Evolutionary conservation across 35 echinoderm and acorn worm species (phyloP), one percentile per base, ranked within the genome.

Genomic region (Ophiothrix spiculata): DNA sequence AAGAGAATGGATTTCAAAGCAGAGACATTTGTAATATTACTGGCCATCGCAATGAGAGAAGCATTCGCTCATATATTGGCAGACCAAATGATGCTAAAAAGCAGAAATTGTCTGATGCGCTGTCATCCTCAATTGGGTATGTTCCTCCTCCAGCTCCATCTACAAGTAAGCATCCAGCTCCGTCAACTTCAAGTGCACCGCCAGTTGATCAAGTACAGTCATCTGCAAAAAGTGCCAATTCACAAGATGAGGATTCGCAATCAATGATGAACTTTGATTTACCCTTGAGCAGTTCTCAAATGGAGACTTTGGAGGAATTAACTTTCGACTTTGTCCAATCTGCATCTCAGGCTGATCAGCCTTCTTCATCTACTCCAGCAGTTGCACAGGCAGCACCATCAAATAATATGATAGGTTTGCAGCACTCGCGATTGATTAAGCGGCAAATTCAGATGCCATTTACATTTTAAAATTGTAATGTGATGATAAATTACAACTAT

Each of bases 291-390:
- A 76, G 29, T 76, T 76, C 74, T 29, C 74, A 76, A 35, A 31
- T 76, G 74, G 74, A 76, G 33, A 76, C 74, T 76, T 76, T 76
- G 12, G 33, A 76, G 74, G 74, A 76, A 76, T 28, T 76, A 76
- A 12, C 4, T 76, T n/a, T 76, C 12, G 33, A 29, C 33, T 31
- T 35, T 8, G 11, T 76, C 25, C 74, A 76, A 76, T 11, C 33
- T 13, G 25, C 25, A 35, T 31, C 74, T 31, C 25, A 76, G 25
- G 25, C 28, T 76, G 25, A 76, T 31, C 33, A 76, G 33, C n/a
- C n/a, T 54, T 54, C 45, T 54, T 35, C 74, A 76, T 10, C 74
- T 76, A 31, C 10, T 31, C 33, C 10, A 76, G 33, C 25, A n/a
- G 33, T 76, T 8, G 33, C 33, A 76, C 74, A 76, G 28, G 10